Conservation (phyloP, 2,888 invertebrate species). For the Seira ritae region DNA sequence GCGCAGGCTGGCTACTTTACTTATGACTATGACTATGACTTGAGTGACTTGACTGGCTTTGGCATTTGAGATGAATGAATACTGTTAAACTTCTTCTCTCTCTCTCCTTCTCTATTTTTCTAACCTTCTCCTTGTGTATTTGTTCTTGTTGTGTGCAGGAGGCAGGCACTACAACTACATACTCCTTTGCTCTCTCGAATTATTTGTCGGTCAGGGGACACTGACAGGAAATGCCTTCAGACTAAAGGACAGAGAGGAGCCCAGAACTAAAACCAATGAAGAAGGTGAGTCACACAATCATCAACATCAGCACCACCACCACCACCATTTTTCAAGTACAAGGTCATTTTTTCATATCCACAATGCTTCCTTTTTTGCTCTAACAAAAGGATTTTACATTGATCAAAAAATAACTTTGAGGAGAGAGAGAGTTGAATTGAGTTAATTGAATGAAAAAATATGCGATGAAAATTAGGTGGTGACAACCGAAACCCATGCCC, state of each 20-base stretch:
- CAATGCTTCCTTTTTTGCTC: slow-evolving; percentile 14
- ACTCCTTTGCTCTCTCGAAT: neutral
- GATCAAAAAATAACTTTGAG: neutral
- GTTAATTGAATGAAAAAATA: slow-evolving; percentile 31
- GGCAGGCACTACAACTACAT: too few relatives aligned
- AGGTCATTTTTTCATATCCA: slow-evolving; percentile 12
- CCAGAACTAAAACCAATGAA: neutral
- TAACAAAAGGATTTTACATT: too few relatives aligned
- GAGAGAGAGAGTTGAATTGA: neutral
- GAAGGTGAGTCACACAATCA: slow-evolving; percentile 42
- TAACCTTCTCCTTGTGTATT: slow-evolving; percentile 10
- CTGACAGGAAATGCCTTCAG: slow-evolving; percentile 64
- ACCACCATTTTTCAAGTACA: slow-evolving; percentile 43
- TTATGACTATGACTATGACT: too few relatives aligned
- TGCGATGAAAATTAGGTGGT: slow-evolving; percentile 10
- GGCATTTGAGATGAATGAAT: too few relatives aligned
- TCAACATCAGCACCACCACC: neutral
- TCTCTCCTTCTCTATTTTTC: neutral
- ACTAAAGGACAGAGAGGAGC: slow-evolving; percentile 46
- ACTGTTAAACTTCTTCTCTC: too few relatives aligned
- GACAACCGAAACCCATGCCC: slow-evolving; percentile 10
- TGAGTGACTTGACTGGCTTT: too few relatives aligned
- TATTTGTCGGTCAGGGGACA: slow-evolving; percentile 57
- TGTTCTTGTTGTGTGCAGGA: neutral
- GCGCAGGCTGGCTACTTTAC: too few relatives aligned